Base-by-base conservation (phyloP, 1,140 invertebrate genomes). In the Ceratina calcarata region DNA sequence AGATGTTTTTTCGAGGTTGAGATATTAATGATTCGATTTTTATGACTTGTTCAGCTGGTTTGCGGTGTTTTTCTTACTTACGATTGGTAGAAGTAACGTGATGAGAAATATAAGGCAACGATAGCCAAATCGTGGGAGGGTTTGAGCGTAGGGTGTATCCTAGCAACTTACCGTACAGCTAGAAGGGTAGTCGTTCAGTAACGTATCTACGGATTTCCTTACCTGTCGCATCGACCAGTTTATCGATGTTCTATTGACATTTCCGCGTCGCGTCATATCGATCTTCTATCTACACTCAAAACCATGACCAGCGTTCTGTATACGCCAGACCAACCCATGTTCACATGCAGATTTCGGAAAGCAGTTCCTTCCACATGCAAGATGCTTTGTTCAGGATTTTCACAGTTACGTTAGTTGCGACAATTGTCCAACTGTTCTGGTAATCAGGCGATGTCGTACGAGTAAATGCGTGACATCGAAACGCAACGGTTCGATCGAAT, bases 151-250 rank as follows among this genome's bases (percentile, higher is more conserved):
- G 89, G 89, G 89, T 90, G 89, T 90, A 87, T 89, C 89, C 89
- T 90, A 90, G 89, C 89, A 90, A 90, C 89, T 84, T 88, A 85
- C 66, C 78, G 82, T 89, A 90, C 77, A 78, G 84, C 87, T 86
- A 64, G 37, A 81, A 83, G 87, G 86, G 86, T 88, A 76, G 84
- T 81, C 73, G 70, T 69, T 78, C 89, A 90, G 86, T 88, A 78
- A 88, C 86, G 89, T 89, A 88, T 81, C 83, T 77, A 83, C 71
- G 64, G 68, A 68, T 22, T 15, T 64, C 13, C 53, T 78, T 67
- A 67, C 78, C 80, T 68, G 72, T 62, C 65, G 61, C 68, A 57
- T 49, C 3, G 16, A 61, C 65, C 18, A 78, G 27, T 60, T 74
- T 74, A 74, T 60, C 57, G 24, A 24, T 37, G 12, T 13, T 27